Conservation (phyloP, 2,888 invertebrate species). For the Athetis lepigone region DNA sequence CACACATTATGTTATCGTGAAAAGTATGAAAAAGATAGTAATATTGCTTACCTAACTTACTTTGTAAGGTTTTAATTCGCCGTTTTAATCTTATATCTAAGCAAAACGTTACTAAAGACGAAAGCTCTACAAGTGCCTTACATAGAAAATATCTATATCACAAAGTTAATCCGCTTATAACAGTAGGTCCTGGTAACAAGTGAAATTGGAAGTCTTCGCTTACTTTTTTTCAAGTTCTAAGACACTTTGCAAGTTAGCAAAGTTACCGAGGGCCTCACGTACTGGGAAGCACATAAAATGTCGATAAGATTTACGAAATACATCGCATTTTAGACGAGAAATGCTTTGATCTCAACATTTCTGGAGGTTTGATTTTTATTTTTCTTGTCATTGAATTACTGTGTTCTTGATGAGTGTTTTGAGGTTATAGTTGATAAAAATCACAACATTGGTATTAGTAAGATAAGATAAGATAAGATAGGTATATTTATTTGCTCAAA, state of each 20-base stretch:
- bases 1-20: no score
- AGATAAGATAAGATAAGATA: no score
- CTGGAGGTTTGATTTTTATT: conserved; percentile 1
- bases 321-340: conserved; percentile 5
- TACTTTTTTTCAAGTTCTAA: conserved; percentile 35
- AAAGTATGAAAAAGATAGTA: no score
- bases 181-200: conserved; percentile 22
- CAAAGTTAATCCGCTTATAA: conserved; percentile 42
- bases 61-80: no score
- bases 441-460: no score
- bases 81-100: no score
- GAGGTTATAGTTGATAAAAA: no score
- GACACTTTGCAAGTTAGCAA: conserved; percentile 38
- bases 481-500: no score
- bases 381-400: conserved; percentile 6
- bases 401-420: no score
- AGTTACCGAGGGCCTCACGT: conserved; percentile 25
- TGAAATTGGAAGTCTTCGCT: conserved; percentile 25
- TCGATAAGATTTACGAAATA: conserved; percentile 35
- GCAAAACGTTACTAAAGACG: neutral
- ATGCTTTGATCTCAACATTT: conserved; percentile 17
- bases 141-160: conserved; percentile 11
- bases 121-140: conserved; percentile 5
- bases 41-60: no score
- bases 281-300: conserved; percentile 35